Evolutionary conservation across 30 jellyfish, hydroid and myxozoan genomes (phyloP).

Genomic region (Clytia hemisphaerica): DNA sequence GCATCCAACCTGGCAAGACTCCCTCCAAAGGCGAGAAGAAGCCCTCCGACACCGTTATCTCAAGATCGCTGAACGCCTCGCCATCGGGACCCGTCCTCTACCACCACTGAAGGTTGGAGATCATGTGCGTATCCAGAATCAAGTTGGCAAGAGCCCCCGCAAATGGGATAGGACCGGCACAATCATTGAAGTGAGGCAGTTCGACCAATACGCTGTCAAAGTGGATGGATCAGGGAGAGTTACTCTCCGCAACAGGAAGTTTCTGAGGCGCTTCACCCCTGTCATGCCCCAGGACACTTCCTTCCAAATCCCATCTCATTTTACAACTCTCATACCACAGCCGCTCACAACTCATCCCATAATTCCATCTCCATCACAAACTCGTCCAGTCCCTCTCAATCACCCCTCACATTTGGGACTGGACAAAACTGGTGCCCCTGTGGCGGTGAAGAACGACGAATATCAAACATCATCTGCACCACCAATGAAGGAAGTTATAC

Average conservation of each 20-base stretch:
- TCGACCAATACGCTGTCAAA: slow-evolving; percentile 8
- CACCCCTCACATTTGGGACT: too few relatives aligned
- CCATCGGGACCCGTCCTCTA: slow-evolving; percentile 8
- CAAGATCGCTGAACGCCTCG: slow-evolving; percentile 34
- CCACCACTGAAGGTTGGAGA: slow-evolving; percentile 27
- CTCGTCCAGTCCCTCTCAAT: too few relatives aligned
- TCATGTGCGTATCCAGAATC: slow-evolving; percentile 33
- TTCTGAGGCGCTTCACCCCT: slow-evolving; percentile 18
- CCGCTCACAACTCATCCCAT: too few relatives aligned
- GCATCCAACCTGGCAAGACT: slow-evolving; percentile 25
- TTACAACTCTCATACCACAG: too few relatives aligned
- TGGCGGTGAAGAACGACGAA: too few relatives aligned
- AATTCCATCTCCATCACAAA: too few relatives aligned
- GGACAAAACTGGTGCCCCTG: too few relatives aligned
- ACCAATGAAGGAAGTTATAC: too few relatives aligned
- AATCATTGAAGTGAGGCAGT: slow-evolving; percentile 13
- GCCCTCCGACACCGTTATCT: slow-evolving; percentile 7
- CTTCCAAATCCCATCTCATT: too few relatives aligned
- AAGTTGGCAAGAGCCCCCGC: slow-evolving; percentile 27
- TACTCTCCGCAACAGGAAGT: slow-evolving; percentile 22
- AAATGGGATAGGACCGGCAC: slow-evolving; percentile 32
- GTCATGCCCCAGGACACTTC: slow-evolving; percentile 30
- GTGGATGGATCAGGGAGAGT: slow-evolving; percentile 23
- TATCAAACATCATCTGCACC: too few relatives aligned
- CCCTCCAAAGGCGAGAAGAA: slow-evolving; percentile 43